Evolutionary conservation across 2,888 invertebrate species (phyloP).

Genomic region (Eupithecia dodoneata): DNA sequence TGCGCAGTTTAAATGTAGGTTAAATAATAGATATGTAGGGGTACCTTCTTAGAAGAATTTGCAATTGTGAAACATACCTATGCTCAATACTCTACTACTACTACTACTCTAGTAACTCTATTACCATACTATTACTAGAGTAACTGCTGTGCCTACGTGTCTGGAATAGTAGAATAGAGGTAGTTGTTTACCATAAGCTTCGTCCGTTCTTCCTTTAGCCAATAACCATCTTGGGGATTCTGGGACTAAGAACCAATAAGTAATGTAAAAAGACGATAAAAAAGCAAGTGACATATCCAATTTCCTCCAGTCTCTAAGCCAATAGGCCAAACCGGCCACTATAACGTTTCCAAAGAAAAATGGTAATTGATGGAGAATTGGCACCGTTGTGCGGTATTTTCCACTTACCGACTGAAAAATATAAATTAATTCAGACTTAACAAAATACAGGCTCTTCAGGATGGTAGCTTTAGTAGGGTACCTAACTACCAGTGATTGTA

Average conservation of each 20-base stretch:
- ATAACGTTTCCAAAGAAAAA: constrained; percentile 85
- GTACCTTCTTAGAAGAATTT: background rate
- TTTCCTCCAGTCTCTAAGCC: constrained; percentile 85
- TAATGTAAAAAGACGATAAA: constrained; percentile 77
- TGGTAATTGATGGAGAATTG: constrained; percentile 86
- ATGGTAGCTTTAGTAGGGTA: no score
- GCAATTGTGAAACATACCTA: no score
- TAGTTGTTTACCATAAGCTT: constrained; percentile 71
- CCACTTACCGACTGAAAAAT: constrained; percentile 81
- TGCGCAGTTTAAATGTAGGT: background rate
- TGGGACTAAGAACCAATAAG: constrained; percentile 79
- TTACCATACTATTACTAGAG: no score
- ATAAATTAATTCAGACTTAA: constrained; percentile 32
- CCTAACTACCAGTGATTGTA: no score
- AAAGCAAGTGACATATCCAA: constrained; percentile 82
- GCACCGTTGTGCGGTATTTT: constrained; percentile 84
- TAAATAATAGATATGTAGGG: no score
- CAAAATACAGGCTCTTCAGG: background rate
- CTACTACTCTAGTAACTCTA: no score
- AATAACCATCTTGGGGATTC: constrained; percentile 87
- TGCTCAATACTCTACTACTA: no score
- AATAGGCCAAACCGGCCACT: constrained; percentile 84
- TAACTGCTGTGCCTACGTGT: background rate
- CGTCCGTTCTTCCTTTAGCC: constrained; percentile 78
- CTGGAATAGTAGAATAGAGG: background rate